Conservation (phyloP, 1,140 invertebrate species). For the Linepithema humile region DNA sequence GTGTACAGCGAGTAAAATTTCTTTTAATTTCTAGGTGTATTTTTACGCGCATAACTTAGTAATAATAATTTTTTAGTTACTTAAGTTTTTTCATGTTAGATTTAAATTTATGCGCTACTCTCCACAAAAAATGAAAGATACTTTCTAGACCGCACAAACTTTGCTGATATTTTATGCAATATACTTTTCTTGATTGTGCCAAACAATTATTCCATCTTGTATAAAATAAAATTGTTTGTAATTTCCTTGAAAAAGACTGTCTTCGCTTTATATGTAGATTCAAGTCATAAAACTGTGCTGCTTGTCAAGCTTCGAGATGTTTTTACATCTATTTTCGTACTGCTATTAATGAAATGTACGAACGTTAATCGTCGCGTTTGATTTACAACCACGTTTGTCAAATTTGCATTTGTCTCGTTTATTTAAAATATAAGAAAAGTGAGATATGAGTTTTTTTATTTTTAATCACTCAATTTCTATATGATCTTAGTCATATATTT, state of each 20-base stretch:
- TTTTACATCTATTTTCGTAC: not conserved
- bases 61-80: too few species aligned
- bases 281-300: not conserved
- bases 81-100: too few species aligned
- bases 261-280: too few species aligned
- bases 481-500: not conserved
- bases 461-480: not conserved
- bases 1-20: not conserved
- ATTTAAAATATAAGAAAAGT: not conserved
- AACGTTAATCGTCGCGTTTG: not conserved
- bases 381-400: not conserved
- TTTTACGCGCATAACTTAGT: too few species aligned
- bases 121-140: too few species aligned
- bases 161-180: too few species aligned
- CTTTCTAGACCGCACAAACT: too few species aligned
- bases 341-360: slow-evolving; percentile 3
- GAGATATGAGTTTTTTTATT: not conserved
- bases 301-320: not conserved
- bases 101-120: too few species aligned
- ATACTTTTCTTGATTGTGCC: too few species aligned
- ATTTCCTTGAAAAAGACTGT: too few species aligned
- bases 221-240: too few species aligned
- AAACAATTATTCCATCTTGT: too few species aligned
- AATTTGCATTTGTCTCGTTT: not conserved
- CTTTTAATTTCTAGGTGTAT: not conserved